A percentile compares a stretch with the other conserved stretches of the same genome.
Evolutionary conservation across 2,797 vertebrate species (phyloP).

Genomic region (Myripristis murdjan): DNA sequence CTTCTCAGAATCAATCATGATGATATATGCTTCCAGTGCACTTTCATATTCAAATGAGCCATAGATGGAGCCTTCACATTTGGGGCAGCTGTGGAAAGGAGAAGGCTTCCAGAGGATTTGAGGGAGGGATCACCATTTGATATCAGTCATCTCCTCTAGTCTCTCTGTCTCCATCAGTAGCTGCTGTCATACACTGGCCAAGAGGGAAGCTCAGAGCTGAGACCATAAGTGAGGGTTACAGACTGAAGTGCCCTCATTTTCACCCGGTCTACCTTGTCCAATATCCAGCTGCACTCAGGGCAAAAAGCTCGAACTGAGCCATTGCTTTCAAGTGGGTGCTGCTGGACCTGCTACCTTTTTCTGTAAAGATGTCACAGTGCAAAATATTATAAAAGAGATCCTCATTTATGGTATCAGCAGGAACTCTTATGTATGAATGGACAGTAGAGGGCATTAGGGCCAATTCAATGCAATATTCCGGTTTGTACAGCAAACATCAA

Average conservation of each 20-base stretch:
- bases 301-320: not conserved
- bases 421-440: constrained; percentile 20
- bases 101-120: constrained; percentile 29
- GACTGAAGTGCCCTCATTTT: not conserved
- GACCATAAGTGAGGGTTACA: not conserved
- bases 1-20: constrained; percentile 67
- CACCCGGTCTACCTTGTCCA: not conserved
- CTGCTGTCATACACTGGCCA: not conserved
- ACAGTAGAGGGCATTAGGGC: constrained; percentile 7
- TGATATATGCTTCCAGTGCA: constrained; percentile 67
- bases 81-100: constrained; percentile 26
- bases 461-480: not conserved
- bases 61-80: constrained; percentile 33
- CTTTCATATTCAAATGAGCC: constrained; percentile 77
- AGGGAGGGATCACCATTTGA: constrained; percentile 21
- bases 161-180: not conserved
- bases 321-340: not conserved
- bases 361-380: not conserved
- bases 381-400: constrained; percentile 34
- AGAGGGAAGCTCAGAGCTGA: not conserved
- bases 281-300: not conserved
- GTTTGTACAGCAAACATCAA: not conserved
- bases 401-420: constrained; percentile 26
- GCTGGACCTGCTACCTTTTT: no score
- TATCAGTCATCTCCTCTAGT: constrained; percentile 18